phyloP scores from a whole-genome alignment of 2,888 invertebrate species.

The Lysandra bellargus region DNA sequence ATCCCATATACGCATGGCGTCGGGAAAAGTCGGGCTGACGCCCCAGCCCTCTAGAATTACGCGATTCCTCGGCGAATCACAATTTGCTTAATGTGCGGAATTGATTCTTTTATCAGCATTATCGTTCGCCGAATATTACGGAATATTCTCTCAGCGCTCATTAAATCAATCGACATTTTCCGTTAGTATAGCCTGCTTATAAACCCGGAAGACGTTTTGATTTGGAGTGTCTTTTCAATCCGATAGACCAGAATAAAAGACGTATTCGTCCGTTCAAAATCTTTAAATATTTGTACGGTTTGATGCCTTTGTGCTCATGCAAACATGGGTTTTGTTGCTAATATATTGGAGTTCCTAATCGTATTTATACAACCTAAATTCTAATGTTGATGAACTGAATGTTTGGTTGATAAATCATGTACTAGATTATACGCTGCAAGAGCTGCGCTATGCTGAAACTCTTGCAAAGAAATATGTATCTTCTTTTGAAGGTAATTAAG shows the following conservation, averaged over 20 bases:
- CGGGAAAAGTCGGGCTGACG: not conserved
- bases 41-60: conserved; percentile 2
- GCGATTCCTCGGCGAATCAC: not conserved
- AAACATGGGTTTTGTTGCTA: not conserved
- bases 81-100: conserved; percentile 18
- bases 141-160: not conserved
- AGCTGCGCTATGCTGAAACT: no score
- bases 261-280: not conserved
- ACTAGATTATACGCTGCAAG: no score
- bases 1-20: not conserved
- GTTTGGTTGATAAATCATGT: no score
- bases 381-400: no score
- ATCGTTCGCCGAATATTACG: conserved; percentile 1
- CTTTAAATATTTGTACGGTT: not conserved
- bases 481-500: no score
- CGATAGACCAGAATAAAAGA: not conserved
- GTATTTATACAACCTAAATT: no score
- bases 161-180: not conserved
- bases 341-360: no score
- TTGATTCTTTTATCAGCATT: conserved; percentile 19
- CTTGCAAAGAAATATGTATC: no score
- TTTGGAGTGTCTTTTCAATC: not conserved
- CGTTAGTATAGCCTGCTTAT: not conserved
- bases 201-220: not conserved
- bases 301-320: not conserved